A percentile compares a stretch with the other conserved stretches of the same genome.
phyloP scores from a whole-genome alignment of 1,140 invertebrate genomes.

The Mylabris phalerata region DNA sequence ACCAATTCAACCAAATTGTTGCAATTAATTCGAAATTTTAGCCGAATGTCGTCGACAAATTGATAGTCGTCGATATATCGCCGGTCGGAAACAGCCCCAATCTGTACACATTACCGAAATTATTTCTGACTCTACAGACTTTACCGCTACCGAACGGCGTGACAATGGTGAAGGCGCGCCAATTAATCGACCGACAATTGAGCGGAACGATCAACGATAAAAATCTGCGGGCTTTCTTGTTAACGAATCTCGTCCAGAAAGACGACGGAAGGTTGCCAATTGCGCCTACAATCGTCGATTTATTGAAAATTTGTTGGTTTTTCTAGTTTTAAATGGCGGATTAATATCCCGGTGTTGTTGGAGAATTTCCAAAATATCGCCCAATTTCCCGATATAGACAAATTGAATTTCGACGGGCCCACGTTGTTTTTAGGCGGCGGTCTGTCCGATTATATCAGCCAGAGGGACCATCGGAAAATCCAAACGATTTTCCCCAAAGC shows the following conservation, averaged over 20 bases:
- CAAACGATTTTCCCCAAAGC: slow-evolving; percentile 69
- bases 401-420: slow-evolving; percentile 55
- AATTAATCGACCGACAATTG: slow-evolving; percentile 50
- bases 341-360: slow-evolving; percentile 38
- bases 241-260: slow-evolving; percentile 42
- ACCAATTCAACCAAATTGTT: background rate
- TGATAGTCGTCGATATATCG: slow-evolving; percentile 80
- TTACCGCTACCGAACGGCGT: slow-evolving; percentile 51
- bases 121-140: slow-evolving; percentile 60
- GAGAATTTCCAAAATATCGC: slow-evolving; percentile 49
- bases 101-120: slow-evolving; percentile 53
- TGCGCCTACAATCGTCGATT: too few species aligned
- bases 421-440: slow-evolving; percentile 77
- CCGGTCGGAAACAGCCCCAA: slow-evolving; percentile 60
- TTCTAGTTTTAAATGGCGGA: slow-evolving; percentile 39
- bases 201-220: slow-evolving; percentile 41
- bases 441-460: slow-evolving; percentile 62
- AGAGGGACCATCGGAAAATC: slow-evolving; percentile 61
- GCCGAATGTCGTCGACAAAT: slow-evolving; percentile 67
- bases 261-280: slow-evolving; percentile 19
- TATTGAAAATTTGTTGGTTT: background rate
- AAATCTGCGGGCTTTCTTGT: slow-evolving; percentile 47
- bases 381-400: slow-evolving; percentile 50
- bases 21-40: slow-evolving; percentile 47
- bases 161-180: slow-evolving; percentile 60